Base-by-base conservation (phyloP, 2,797 vertebrate species). In the Peromyscus eremicus region DNA sequence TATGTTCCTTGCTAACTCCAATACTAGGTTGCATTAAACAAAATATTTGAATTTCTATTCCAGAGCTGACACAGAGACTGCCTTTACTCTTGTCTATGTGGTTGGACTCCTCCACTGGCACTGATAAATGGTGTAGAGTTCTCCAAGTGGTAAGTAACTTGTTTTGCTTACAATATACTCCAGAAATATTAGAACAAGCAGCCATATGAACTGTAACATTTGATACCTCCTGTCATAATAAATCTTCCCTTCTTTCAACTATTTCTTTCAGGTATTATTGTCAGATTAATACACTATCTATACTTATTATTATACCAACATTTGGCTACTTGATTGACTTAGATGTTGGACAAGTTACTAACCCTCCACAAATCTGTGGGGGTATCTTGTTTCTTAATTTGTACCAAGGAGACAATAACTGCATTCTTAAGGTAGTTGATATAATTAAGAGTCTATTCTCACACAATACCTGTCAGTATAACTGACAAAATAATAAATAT, bases 401-500 rank as follows among this genome's bases (percentile, higher is more conserved):
- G 17, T 70, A 73, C 49, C 6, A 57, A 68, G 49, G 34, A 27
- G 19, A 82, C 77, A 82, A 77, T 37, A 83, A 79, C 32, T 91
- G 32, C 25, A 89, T 90, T 95, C 89, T 57, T 81, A 94, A 90
- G 40, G 32, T 81, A 40, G 27, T 2, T 84, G 60, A 90, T 23
- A 73, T 32, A 4, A 60, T 70, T 87, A 86, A 79, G 60, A 64
- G 60, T 57, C 27, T 94, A 37, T 85, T 85, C 17, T 84, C 34
- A 95, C 29, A 55, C 81, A 84, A 93, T 37, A 85, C 19, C 92
- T 95, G 21, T 68, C 79, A 93, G 60, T 94, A 29, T 80, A 66
- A 82, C 12, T 66, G 66, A 82, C 83, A 96, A 91, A 94, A 90
- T 76, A 80, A 55, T 75, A 87, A 95, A 77, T 75, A 88, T 11